A percentile compares a stretch with the other conserved stretches of the same genome.
Evolutionary conservation across 2,888 invertebrate genomes (phyloP).

Genomic region (Uloborus plumipes): DNA sequence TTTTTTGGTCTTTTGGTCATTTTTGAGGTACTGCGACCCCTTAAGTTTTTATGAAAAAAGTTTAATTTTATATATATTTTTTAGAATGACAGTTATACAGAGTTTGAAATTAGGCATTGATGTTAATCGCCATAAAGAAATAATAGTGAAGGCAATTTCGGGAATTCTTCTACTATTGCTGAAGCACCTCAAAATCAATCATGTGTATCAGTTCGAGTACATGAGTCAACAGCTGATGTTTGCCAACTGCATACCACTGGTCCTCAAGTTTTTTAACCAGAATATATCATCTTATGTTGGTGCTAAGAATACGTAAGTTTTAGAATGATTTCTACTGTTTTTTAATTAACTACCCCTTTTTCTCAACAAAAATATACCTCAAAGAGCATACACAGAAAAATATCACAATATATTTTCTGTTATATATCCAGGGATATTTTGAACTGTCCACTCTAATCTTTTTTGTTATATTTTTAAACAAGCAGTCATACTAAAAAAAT

Average conservation of each 20-base stretch:
- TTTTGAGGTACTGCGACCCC: too few species aligned
- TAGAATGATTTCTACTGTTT: too few species aligned
- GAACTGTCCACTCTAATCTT: too few species aligned
- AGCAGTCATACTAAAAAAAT: too few species aligned
- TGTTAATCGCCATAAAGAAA: slow-evolving; percentile 92
- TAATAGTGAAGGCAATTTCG: slow-evolving; percentile 94
- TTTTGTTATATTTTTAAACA: too few species aligned
- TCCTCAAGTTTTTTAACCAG: slow-evolving; percentile 98
- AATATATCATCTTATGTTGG: slow-evolving; percentile 95
- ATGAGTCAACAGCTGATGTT: slow-evolving; percentile 99
- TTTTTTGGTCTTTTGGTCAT: too few species aligned
- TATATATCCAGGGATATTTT: too few species aligned
- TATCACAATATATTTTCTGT: too few species aligned
- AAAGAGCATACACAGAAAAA: too few species aligned
- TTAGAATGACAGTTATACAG: slow-evolving; percentile 88
- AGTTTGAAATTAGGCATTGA: slow-evolving; percentile 96
- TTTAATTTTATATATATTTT: slow-evolving; percentile 34
- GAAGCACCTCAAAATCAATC: slow-evolving; percentile 97
- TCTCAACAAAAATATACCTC: too few species aligned
- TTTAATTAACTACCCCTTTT: too few species aligned
- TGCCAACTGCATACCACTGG: slow-evolving; percentile 98
- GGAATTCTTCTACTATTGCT: slow-evolving; percentile 81
- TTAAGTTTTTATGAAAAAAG: too few species aligned
- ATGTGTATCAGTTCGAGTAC: slow-evolving; percentile 99
- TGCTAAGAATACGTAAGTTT: slow-evolving; percentile 84